Evolutionary conservation across 2,113 vertebrate species (phyloP).

Genomic region (crab-eating macaque (Macaca fascicularis)): T2T-MFA8v1.1 NC_088377.1:102614501-102615000

Average conservation of each 20-base stretch:
- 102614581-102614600: background rate
- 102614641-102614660: background rate
- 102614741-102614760: background rate
- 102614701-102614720: background rate
- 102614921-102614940: background rate
- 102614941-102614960: background rate
- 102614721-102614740: background rate
- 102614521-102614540: background rate
- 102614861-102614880: background rate
- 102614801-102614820: background rate
- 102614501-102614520: background rate
- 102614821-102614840: background rate
- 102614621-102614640: background rate
- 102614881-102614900: background rate
- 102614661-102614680: background rate
- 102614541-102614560: slow-evolving; percentile 10
- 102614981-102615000: background rate
- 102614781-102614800: background rate
- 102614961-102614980: background rate
- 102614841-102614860: background rate
- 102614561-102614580: background rate
- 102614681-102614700: background rate
- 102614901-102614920: background rate
- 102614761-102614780: background rate
- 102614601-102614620: background rate